A percentile compares a stretch with the other conserved stretches of the same genome.
These are phyloP conservation scores for Cremastinae sp. DNA, from an alignment of 2,888 invertebrate species.

Conservation along the genomic window DNA sequence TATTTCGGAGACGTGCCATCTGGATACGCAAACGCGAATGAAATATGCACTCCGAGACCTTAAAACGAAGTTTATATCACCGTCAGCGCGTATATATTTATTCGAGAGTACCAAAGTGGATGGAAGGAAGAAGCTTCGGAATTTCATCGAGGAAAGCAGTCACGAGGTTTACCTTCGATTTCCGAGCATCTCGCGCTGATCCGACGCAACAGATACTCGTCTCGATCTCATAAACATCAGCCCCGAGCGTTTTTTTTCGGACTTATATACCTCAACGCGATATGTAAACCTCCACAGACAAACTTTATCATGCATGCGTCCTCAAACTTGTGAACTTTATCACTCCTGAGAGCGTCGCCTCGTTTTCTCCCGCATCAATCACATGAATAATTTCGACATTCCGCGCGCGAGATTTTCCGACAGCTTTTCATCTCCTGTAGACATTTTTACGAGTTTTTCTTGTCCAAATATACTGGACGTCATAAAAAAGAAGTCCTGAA, in stretches of 20 bases:
- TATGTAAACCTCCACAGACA: not conserved
- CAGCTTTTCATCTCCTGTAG: too few relatives aligned
- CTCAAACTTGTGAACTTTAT: too few relatives aligned
- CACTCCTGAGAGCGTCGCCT: not conserved
- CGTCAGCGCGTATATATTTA: constrained; percentile 53
- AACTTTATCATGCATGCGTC: too few relatives aligned
- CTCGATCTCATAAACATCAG: constrained; percentile 40
- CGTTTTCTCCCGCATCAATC: too few relatives aligned
- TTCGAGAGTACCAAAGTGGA: constrained; percentile 40
- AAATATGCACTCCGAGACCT: constrained; percentile 8
- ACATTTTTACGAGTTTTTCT: too few relatives aligned
- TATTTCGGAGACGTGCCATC: not conserved
- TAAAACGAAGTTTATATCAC: constrained; percentile 50
- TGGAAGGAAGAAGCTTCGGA: not conserved
- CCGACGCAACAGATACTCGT: not conserved
- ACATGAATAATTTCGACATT: too few relatives aligned
- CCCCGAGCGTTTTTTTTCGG: constrained; percentile 2
- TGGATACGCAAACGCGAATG: not conserved
- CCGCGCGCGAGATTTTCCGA: too few relatives aligned
- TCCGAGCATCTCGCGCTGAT: constrained; percentile 5
- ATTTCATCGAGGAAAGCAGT: not conserved
- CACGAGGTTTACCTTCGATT: constrained; percentile 39
- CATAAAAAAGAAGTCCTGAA: too few relatives aligned
- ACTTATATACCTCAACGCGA: not conserved
- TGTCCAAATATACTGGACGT: too few relatives aligned